phyloP scores from a whole-genome alignment of 1,140 invertebrate genomes.

The Delia radicum region DNA sequence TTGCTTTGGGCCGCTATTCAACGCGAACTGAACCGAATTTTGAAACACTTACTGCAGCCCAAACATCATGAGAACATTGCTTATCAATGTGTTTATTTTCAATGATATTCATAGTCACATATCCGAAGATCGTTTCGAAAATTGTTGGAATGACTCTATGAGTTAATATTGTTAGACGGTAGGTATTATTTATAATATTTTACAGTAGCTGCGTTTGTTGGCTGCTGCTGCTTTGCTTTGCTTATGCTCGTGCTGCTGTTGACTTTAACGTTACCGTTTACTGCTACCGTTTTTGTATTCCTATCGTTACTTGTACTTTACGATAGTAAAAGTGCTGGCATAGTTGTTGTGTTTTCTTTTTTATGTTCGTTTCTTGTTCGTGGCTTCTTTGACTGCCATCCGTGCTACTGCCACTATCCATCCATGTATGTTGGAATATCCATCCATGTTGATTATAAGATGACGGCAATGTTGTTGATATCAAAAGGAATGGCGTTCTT shows the following conservation, averaged over 20 bases:
- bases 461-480: slow-evolving; percentile 1
- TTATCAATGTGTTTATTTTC: too few relatives aligned
- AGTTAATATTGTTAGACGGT: too few relatives aligned
- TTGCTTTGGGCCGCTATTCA: too few relatives aligned
- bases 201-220: background rate
- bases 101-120: too few relatives aligned
- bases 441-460: background rate
- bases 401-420: background rate
- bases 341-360: background rate
- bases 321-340: background rate
- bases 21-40: too few relatives aligned
- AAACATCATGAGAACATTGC: too few relatives aligned
- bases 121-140: too few relatives aligned
- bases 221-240: background rate
- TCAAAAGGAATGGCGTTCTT: slow-evolving; percentile 1
- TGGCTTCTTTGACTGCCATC: background rate
- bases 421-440: background rate
- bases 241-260: background rate
- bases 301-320: background rate
- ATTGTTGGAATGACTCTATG: too few relatives aligned
- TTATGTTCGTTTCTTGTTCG: background rate
- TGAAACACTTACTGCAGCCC: too few relatives aligned
- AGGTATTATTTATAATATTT: too few relatives aligned
- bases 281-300: background rate
- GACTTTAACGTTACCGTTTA: background rate